A percentile compares a stretch with the other conserved stretches of the same genome.
These are phyloP conservation scores for Notodonta ziczac DNA, from an alignment of 2,888 invertebrate genomes.

Conservation along the genomic window DNA sequence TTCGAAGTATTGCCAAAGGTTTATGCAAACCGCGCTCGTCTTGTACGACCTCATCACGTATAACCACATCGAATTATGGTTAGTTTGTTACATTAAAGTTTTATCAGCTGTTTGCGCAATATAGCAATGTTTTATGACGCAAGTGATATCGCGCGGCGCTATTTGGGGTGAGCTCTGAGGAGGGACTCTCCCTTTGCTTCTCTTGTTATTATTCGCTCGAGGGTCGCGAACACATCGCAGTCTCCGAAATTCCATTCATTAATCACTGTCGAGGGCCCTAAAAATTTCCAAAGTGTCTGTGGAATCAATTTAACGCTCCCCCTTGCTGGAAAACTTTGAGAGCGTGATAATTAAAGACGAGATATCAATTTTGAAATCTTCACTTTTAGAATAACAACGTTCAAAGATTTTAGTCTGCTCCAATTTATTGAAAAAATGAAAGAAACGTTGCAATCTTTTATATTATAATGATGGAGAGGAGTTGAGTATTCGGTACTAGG, in stretches of 20 bases:
- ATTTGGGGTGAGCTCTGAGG: slow-evolving; percentile 51
- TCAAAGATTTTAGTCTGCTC: slow-evolving; percentile 44
- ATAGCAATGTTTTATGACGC: slow-evolving; percentile 68
- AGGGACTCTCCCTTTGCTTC: slow-evolving; percentile 66
- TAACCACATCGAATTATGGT: slow-evolving; percentile 67
- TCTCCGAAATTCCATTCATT: slow-evolving; percentile 78
- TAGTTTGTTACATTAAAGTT: slow-evolving; percentile 52
- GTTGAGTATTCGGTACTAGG: background rate
- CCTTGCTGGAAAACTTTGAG: slow-evolving; percentile 69
- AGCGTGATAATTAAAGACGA: slow-evolving; percentile 76
- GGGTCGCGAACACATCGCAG: slow-evolving; percentile 58
- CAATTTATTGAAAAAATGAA: slow-evolving; percentile 29
- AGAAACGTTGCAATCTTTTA: background rate
- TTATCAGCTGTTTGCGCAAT: slow-evolving; percentile 64
- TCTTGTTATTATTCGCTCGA: slow-evolving; percentile 61
- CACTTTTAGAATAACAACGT: slow-evolving; percentile 46
- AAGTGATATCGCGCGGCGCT: slow-evolving; percentile 59
- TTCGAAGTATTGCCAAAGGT: slow-evolving; percentile 64
- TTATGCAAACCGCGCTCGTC: slow-evolving; percentile 59
- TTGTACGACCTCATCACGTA: slow-evolving; percentile 70
- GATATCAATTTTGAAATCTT: slow-evolving; percentile 69
- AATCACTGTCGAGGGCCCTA: slow-evolving; percentile 81
- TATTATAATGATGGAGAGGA: background rate
- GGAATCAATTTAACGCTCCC: slow-evolving; percentile 79
- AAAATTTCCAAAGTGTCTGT: slow-evolving; percentile 77